phyloP scores from a whole-genome alignment of 2,888 invertebrate species.

The Cybosia mesomella region DNA sequence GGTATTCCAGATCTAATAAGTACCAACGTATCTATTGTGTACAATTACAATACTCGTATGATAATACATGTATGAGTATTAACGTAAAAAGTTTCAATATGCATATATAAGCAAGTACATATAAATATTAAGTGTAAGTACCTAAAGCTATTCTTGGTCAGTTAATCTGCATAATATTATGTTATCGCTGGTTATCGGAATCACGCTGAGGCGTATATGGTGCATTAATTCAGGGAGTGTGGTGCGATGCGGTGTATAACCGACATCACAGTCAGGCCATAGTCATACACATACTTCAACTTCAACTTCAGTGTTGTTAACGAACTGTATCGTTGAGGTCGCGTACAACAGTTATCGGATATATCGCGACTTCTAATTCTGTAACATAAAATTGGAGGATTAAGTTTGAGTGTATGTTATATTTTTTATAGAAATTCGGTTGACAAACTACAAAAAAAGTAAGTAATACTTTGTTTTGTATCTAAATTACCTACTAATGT shows the following conservation, averaged over 20 bases:
- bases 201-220: conserved; percentile 12
- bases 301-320: conserved; percentile 43
- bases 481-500: not conserved
- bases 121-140: too few relatives aligned
- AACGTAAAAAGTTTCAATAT: too few relatives aligned
- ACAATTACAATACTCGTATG: too few relatives aligned
- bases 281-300: not conserved
- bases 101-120: too few relatives aligned
- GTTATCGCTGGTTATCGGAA: conserved; percentile 31
- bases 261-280: conserved; percentile 14
- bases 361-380: conserved; percentile 30
- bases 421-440: not conserved
- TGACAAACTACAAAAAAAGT: not conserved
- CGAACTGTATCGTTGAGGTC: conserved; percentile 40
- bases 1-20: too few relatives aligned
- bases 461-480: not conserved
- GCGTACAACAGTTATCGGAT: conserved; percentile 24
- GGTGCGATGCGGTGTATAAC: conserved; percentile 22
- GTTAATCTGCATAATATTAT: too few relatives aligned
- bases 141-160: too few relatives aligned
- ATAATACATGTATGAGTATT: too few relatives aligned
- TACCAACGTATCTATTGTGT: too few relatives aligned
- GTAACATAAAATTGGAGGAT: conserved; percentile 16
- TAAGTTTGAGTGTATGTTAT: not conserved
- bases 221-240: conserved; percentile 30